Evolutionary conservation across 2,888 invertebrate species (phyloP).

Genomic region (Cerceris rybyensis): DNA sequence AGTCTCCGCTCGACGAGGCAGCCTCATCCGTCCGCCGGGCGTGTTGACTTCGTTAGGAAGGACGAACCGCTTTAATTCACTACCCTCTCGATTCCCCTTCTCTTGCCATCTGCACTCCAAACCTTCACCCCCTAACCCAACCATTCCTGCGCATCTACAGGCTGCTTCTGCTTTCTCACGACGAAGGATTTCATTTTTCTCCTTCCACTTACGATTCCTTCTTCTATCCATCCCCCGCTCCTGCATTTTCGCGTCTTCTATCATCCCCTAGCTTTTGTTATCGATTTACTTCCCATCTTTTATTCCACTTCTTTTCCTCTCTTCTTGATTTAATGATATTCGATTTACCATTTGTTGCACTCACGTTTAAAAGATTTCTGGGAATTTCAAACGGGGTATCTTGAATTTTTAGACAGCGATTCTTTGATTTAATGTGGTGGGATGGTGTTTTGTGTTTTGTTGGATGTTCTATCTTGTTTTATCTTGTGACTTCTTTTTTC

Average conservation of each 20-base stretch:
- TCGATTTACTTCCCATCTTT: constrained; percentile 2
- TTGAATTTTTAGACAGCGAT: neutral
- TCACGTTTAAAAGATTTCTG: neutral
- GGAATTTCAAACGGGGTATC: neutral
- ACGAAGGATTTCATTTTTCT: constrained; percentile 30
- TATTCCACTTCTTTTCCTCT: neutral
- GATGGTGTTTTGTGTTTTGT: neutral
- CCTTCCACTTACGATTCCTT: neutral
- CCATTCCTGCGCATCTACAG: constrained; percentile 41
- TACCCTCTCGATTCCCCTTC: constrained; percentile 54
- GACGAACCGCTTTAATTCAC: constrained; percentile 75
- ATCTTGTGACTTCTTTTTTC: too few relatives aligned
- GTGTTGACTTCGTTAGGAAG: constrained; percentile 77
- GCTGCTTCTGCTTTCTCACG: constrained; percentile 13
- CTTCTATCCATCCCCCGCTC: neutral
- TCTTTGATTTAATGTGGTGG: neutral
- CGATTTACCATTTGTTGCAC: neutral
- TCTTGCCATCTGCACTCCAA: constrained; percentile 45
- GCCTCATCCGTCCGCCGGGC: constrained; percentile 64
- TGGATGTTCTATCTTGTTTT: too few relatives aligned
- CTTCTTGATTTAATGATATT: neutral
- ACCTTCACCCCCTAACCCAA: constrained; percentile 41
- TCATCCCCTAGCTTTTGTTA: neutral
- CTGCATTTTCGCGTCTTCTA: too few relatives aligned
- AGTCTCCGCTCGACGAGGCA: constrained; percentile 70